Percentiles rank a stretch among this genome's conserved stretches.
phyloP scores from a whole-genome alignment of 2,113 vertebrate species.

The Capra hircus region DNA sequence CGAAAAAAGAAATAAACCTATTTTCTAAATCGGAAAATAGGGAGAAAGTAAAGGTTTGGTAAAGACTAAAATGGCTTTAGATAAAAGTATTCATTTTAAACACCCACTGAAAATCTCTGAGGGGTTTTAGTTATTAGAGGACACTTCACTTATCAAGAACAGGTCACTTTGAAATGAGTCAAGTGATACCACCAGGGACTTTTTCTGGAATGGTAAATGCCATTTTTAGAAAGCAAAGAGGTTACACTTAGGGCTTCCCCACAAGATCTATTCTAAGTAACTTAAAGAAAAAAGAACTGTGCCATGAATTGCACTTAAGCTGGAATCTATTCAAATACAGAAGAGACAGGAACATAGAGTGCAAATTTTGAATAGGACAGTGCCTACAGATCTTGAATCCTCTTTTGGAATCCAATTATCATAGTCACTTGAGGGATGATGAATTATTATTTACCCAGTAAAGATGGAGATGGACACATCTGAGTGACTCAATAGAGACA shows the following conservation, averaged over 20 bases:
- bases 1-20: background rate
- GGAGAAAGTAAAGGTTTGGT: background rate
- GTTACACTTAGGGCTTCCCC: background rate
- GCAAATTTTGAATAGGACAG: background rate
- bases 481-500: background rate
- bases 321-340: background rate
- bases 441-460: constrained; percentile 21
- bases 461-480: background rate
- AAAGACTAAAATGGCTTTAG: background rate
- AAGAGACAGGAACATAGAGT: background rate
- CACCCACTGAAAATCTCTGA: background rate
- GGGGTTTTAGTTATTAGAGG: background rate
- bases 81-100: background rate
- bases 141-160: background rate
- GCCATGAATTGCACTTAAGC: background rate
- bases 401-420: constrained; percentile 30
- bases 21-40: background rate
- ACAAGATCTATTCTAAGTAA: background rate
- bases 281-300: background rate
- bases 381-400: background rate
- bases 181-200: background rate
- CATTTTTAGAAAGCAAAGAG: constrained; percentile 4
- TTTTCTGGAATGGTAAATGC: background rate
- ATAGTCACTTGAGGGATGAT: background rate
- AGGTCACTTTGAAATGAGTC: background rate